Evolutionary conservation across 2,113 vertebrate genomes (phyloP).

Genomic region (Thamnaconus septentrionalis): DNA sequence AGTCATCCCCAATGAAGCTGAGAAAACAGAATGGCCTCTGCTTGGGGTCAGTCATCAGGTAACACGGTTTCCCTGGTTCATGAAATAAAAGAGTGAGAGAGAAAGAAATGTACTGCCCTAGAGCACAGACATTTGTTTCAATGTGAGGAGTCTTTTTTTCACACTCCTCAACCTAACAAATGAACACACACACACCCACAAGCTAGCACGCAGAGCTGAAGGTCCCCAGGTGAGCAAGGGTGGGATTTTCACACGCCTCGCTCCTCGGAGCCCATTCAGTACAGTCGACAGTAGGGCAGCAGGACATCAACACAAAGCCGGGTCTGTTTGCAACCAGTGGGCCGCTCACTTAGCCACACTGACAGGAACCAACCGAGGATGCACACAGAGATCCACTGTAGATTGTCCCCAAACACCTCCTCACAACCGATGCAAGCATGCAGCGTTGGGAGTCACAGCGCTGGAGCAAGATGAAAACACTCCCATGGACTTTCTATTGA

Average conservation of each 20-base stretch:
- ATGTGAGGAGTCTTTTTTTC: slow-evolving; percentile 44
- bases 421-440: too few relatives aligned
- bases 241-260: slow-evolving; percentile 73
- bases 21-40: slow-evolving; percentile 26
- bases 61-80: slow-evolving; percentile 53
- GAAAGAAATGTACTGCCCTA: slow-evolving; percentile 52
- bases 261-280: slow-evolving; percentile 71
- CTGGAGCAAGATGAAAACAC: background rate
- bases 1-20: slow-evolving; percentile 6
- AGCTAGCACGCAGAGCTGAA: slow-evolving; percentile 21
- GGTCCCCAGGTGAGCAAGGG: slow-evolving; percentile 65
- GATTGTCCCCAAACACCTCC: too few relatives aligned
- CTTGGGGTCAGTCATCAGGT: slow-evolving; percentile 53
- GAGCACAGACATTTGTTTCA: slow-evolving; percentile 51
- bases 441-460: too few relatives aligned
- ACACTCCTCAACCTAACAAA: slow-evolving; percentile 32
- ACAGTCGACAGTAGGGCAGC: slow-evolving; percentile 72
- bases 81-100: slow-evolving; percentile 59
- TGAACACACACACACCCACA: slow-evolving; percentile 17
- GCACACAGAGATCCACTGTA: slow-evolving; percentile 34
- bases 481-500: background rate
- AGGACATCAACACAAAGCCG: slow-evolving; percentile 64
- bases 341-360: slow-evolving; percentile 54
- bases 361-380: slow-evolving; percentile 58
- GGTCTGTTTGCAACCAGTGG: slow-evolving; percentile 64